Conservation (phyloP, 2,797 vertebrate species). For the Anomalospiza imberbis region DNA sequence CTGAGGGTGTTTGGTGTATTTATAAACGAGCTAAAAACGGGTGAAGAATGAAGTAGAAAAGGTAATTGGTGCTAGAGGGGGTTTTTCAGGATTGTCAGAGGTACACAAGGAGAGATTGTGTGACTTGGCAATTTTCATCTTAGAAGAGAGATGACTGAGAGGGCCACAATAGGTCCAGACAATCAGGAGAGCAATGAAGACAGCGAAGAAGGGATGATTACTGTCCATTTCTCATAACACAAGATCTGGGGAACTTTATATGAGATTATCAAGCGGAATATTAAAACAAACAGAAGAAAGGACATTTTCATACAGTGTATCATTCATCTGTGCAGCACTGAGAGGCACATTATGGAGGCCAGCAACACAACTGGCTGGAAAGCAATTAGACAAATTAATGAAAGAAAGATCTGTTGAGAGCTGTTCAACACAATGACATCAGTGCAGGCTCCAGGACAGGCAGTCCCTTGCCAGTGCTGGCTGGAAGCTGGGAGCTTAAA, state of each 20-base stretch:
- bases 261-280: constrained; percentile 31
- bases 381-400: constrained; percentile 61
- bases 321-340: constrained; percentile 27
- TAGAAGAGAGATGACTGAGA: constrained; percentile 63
- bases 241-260: constrained; percentile 31
- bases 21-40: neutral
- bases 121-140: constrained; percentile 54
- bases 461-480: neutral
- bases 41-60: neutral
- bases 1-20: neutral
- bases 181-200: constrained; percentile 30
- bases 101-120: constrained; percentile 29
- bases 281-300: constrained; percentile 57
- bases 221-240: constrained; percentile 46
- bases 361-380: constrained; percentile 35
- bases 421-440: neutral
- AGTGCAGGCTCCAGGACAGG: constrained; percentile 1
- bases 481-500: neutral
- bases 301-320: neutral
- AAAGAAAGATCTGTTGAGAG: constrained; percentile 46
- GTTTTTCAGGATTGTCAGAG: neutral
- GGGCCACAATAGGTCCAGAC: constrained; percentile 33
- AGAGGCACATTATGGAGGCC: neutral
- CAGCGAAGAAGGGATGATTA: constrained; percentile 33
- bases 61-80: neutral